These are phyloP conservation scores for Forbesichthys agassizii DNA, from an alignment of 2,113 vertebrate species.

Conservation along the genomic window DNA sequence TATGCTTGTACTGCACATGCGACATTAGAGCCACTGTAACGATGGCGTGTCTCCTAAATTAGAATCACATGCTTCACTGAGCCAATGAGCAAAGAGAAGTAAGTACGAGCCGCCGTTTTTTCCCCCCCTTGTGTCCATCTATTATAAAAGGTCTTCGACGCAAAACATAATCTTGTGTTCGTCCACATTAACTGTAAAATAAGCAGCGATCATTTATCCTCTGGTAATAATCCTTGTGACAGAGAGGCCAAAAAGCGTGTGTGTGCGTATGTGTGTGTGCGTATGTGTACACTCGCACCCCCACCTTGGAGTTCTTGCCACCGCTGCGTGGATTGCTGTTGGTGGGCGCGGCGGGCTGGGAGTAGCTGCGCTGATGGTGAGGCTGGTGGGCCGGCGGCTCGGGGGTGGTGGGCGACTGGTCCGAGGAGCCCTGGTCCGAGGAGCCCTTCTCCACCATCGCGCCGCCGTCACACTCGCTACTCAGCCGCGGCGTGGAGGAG, in stretches of 20 bases:
- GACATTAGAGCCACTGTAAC: too few relatives aligned
- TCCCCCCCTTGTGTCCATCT: too few relatives aligned
- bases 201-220: too few relatives aligned
- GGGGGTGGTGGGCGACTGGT: constrained; percentile 87
- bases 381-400: constrained; percentile 82
- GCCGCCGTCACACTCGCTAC: constrained; percentile 76
- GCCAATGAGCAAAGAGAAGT: too few relatives aligned
- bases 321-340: constrained; percentile 79
- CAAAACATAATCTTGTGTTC: too few relatives aligned
- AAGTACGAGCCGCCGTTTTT: too few relatives aligned
- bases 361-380: constrained; percentile 70
- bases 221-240: too few relatives aligned
- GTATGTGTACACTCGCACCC: constrained; percentile 15
- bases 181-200: too few relatives aligned
- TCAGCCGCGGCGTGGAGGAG: constrained; percentile 84
- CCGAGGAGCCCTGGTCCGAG: constrained; percentile 79
- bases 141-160: too few relatives aligned
- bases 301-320: constrained; percentile 91
- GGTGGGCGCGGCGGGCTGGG: constrained; percentile 79
- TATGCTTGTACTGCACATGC: too few relatives aligned
- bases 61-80: too few relatives aligned
- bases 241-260: background rate
- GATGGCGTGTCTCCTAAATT: too few relatives aligned
- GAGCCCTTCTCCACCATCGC: constrained; percentile 92
- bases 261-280: background rate